A percentile compares a stretch with the other conserved stretches of the same genome.
These are phyloP conservation scores for Venusia cambrica DNA, from an alignment of 2,888 invertebrate species.

Conservation along the genomic window DNA sequence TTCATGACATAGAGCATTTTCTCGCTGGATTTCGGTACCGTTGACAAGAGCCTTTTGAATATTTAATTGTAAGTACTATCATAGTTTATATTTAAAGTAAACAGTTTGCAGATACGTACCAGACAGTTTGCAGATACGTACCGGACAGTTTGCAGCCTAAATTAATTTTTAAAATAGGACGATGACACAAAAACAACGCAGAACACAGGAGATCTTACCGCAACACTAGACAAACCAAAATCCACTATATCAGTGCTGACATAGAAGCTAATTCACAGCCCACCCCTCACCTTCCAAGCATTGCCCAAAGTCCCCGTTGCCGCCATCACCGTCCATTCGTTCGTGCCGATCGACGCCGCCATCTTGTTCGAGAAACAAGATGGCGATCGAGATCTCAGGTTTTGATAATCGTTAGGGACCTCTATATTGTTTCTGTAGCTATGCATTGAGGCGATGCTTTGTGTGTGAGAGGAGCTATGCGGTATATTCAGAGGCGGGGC, in stretches of 20 bases:
- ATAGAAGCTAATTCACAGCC: constrained; percentile 57
- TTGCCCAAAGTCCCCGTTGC: constrained; percentile 54
- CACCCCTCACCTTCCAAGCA: constrained; percentile 80
- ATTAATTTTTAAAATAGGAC: constrained; percentile 1
- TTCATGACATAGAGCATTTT: no score
- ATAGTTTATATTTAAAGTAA: no score
- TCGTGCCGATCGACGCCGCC: constrained; percentile 73
- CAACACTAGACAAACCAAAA: constrained; percentile 48
- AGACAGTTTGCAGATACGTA: no score
- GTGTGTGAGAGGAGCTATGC: constrained; percentile 73
- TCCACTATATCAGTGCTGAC: constrained; percentile 51
- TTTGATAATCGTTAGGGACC: constrained; percentile 75
- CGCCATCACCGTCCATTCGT: constrained; percentile 75
- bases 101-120: no score
- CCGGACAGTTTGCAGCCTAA: no score
- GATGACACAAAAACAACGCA: constrained; percentile 5
- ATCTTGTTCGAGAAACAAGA: constrained; percentile 79
- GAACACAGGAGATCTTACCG: constrained; percentile 61
- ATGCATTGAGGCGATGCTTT: constrained; percentile 78
- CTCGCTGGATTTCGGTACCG: no score
- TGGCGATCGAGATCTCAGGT: constrained; percentile 75
- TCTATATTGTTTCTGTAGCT: constrained; percentile 77
- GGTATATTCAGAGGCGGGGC: constrained; percentile 71
- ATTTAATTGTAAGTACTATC: no score
- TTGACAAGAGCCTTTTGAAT: no score